A percentile compares a stretch with the other conserved stretches of the same genome.
Conservation (phyloP, 2,888 invertebrate species). For the Ctena decussata region DNA sequence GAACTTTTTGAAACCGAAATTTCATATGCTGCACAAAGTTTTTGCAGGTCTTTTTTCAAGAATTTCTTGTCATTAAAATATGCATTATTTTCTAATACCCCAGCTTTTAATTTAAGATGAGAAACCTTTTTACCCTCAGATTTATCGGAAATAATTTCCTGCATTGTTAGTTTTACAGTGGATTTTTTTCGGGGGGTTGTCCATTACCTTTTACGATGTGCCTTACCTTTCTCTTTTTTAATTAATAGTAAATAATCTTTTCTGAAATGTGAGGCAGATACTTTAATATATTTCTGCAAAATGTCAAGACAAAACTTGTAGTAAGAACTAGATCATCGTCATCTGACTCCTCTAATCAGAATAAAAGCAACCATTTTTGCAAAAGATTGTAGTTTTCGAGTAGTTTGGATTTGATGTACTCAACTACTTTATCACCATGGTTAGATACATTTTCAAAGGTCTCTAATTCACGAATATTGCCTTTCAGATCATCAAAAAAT, state of each 20-base stretch:
- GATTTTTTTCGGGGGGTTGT: background rate
- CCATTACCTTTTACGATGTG: conserved; percentile 18
- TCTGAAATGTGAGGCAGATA: conserved; percentile 7
- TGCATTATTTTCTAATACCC: background rate
- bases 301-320: background rate
- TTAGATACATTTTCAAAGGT: conserved; percentile 5
- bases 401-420: background rate
- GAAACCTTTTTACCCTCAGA: conserved; percentile 5
- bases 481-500: background rate
- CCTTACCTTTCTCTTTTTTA: conserved; percentile 29
- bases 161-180: background rate
- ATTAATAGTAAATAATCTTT: conserved; percentile 13
- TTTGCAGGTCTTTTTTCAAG: conserved; percentile 18
- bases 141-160: conserved; percentile 7
- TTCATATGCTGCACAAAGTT: conserved; percentile 26
- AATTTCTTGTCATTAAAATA: conserved; percentile 9
- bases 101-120: conserved; percentile 11
- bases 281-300: background rate
- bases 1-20: background rate
- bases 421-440: background rate
- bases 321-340: background rate
- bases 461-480: background rate
- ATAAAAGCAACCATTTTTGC: background rate
- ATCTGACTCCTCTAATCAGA: background rate
- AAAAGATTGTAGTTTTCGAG: background rate